Evolutionary conservation across 2,113 vertebrate species (phyloP).

Genomic region (Cyanoliseus patagonus): DNA sequence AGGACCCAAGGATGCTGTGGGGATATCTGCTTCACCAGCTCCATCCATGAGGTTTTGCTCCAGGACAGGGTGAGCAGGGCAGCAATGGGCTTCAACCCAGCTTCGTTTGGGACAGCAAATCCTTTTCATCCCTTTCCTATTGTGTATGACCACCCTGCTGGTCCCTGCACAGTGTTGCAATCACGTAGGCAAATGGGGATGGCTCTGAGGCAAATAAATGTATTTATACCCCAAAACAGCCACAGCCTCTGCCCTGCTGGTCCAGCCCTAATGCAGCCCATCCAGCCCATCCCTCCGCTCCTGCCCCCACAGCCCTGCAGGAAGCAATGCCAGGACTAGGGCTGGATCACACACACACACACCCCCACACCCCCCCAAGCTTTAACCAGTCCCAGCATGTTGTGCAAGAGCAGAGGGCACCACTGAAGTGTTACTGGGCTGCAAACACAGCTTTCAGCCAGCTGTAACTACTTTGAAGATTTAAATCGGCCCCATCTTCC

Average conservation of each 20-base stretch:
- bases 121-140: not conserved
- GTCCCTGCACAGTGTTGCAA: not conserved
- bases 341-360: not conserved
- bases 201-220: not conserved
- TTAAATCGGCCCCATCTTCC: not conserved
- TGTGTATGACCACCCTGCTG: not conserved
- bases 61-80: fast-evolving
- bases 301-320: not conserved
- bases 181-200: fast-evolving
- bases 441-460: not conserved
- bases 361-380: fast-evolving
- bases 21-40: not conserved
- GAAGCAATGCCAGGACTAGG: not conserved
- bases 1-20: fast-evolving
- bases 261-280: fast-evolving
- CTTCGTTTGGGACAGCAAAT: not conserved
- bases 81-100: not conserved
- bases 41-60: not conserved
- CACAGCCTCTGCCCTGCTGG: not conserved
- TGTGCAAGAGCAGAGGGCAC: not conserved
- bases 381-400: not conserved
- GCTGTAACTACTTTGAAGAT: not conserved
- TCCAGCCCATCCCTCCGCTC: not conserved
- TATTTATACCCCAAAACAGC: not conserved
- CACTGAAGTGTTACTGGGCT: not conserved